phyloP scores from a whole-genome alignment of 1,140 invertebrate genomes.

The Camponotus vicinus region DNA sequence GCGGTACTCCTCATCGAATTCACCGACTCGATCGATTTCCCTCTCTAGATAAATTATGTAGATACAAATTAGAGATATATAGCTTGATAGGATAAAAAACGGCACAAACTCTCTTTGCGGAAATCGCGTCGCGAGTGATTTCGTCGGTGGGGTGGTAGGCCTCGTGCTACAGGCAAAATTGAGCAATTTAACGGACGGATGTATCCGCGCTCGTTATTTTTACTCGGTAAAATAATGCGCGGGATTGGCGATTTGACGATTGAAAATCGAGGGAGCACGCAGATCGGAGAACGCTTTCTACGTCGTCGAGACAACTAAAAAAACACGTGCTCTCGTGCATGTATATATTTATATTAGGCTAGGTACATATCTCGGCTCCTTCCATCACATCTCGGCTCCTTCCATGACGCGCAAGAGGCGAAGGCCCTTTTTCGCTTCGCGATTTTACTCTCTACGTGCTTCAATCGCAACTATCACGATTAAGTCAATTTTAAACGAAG shows the following conservation, averaged over 20 bases:
- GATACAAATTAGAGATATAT: constrained; percentile 11
- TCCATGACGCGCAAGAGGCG: constrained; percentile 55
- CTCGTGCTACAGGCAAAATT: not conserved
- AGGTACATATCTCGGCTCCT: constrained; percentile 82
- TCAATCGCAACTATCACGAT: constrained; percentile 66
- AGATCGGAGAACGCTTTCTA: constrained; percentile 9
- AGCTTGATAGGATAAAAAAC: not conserved
- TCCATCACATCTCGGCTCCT: constrained; percentile 79
- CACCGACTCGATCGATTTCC: constrained; percentile 21
- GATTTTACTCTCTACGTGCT: constrained; percentile 61
- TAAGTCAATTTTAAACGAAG: constrained; percentile 72
- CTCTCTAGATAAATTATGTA: not conserved
- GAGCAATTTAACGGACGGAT: not conserved
- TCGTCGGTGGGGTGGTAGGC: too few species aligned
- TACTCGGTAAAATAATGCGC: not conserved
- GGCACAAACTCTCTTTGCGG: not conserved
- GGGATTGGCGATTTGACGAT: not conserved
- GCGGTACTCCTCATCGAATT: not conserved
- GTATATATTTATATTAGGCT: constrained; percentile 62
- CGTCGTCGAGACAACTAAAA: constrained; percentile 28
- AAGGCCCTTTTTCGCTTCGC: constrained; percentile 38
- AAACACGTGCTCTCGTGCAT: constrained; percentile 18
- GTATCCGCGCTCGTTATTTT: constrained; percentile 22
- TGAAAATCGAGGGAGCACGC: not conserved
- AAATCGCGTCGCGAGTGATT: not conserved